Evolutionary conservation across 2,888 invertebrate species (phyloP).

Genomic region (Phengaris arion): DNA sequence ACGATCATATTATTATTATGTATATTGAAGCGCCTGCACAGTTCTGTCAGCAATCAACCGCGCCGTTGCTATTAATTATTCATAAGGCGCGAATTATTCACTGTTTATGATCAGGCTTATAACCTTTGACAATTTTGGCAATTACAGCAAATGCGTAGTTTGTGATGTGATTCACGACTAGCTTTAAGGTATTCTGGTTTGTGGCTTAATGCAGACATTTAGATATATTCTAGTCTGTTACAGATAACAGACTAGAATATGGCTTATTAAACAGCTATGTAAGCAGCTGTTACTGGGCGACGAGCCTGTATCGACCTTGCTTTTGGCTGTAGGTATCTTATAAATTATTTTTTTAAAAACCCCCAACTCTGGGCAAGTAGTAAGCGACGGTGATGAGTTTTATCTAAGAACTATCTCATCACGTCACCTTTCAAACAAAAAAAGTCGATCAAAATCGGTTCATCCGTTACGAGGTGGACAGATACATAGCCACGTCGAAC

Average conservation of each 20-base stretch:
- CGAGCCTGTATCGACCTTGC: neutral
- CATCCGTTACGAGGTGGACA: too few relatives aligned
- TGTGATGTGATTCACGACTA: neutral
- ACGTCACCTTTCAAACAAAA: too few relatives aligned
- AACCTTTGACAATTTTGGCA: conserved; percentile 8
- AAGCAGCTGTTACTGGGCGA: neutral
- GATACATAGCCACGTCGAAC: too few relatives aligned
- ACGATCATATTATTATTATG: neutral
- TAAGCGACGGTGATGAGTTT: too few relatives aligned
- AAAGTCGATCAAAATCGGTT: too few relatives aligned
- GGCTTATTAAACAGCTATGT: neutral
- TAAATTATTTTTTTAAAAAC: too few relatives aligned
- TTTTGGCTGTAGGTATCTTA: neutral
- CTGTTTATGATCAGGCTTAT: conserved; percentile 24
- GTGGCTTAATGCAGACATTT: neutral
- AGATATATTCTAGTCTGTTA: neutral
- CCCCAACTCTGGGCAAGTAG: too few relatives aligned
- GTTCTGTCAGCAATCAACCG: conserved; percentile 29
- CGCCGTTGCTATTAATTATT: conserved; percentile 31
- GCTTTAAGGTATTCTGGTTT: neutral
- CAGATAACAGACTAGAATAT: neutral
- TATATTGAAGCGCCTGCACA: conserved; percentile 29
- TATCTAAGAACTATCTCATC: too few relatives aligned
- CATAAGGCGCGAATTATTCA: conserved; percentile 31
- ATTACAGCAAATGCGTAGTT: neutral